A percentile compares a stretch with the other conserved stretches of the same genome.
phyloP scores from a whole-genome alignment of 2,797 vertebrate species.

The Urocyon cinereoargenteus region DNA sequence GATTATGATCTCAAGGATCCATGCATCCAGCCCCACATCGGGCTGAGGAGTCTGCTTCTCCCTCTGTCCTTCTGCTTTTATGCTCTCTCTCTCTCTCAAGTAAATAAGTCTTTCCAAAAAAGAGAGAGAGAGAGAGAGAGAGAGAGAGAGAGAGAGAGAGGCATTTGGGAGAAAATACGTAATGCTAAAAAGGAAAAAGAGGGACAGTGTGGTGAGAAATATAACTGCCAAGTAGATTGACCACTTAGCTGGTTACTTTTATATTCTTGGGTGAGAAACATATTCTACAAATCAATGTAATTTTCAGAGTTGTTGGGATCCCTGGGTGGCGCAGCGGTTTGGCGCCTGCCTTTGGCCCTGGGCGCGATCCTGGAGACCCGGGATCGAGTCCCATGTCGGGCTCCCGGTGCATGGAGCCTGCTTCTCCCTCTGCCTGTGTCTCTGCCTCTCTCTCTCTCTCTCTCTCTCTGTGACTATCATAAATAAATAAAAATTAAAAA shows the following conservation, averaged over 20 bases:
- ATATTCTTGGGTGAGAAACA: background rate
- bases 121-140: background rate
- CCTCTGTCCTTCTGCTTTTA: background rate
- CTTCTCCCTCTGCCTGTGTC: too few species aligned
- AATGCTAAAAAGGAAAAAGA: background rate
- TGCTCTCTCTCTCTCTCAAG: background rate
- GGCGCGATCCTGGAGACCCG: too few species aligned
- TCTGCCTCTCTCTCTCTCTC: too few species aligned
- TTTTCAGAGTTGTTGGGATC: conserved; percentile 46
- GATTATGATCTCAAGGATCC: background rate
- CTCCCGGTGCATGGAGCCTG: too few species aligned
- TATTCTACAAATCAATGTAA: background rate
- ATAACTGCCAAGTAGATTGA: background rate
- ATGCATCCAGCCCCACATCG: background rate
- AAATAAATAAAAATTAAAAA: too few species aligned
- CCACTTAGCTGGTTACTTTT: background rate
- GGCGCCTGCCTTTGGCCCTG: too few species aligned
- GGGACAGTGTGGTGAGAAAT: background rate
- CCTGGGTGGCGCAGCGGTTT: too few species aligned
- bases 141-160: background rate
- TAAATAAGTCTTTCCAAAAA: background rate
- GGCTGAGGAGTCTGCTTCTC: background rate
- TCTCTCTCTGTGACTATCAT: too few species aligned
- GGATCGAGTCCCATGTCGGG: too few species aligned
- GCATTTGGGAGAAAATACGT: background rate